phyloP scores from a whole-genome alignment of 1,140 invertebrate species.

The Whitmania pigra region DNA sequence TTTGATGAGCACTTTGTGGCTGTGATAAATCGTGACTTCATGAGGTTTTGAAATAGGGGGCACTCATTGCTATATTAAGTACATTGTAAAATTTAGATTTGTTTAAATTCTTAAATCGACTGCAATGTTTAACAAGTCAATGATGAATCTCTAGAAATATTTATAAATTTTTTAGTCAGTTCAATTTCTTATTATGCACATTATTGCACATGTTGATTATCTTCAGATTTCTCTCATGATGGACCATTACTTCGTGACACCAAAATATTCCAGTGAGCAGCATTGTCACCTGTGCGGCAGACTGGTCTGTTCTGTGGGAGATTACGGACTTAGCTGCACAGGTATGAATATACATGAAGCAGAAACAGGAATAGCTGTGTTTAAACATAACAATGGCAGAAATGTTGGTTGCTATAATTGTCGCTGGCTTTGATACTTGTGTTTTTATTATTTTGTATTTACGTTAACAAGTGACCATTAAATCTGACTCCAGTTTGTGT shows the following conservation, averaged over 20 bases:
- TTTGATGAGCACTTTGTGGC: no score
- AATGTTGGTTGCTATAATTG: background rate
- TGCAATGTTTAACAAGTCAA: no score
- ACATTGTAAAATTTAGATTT: no score
- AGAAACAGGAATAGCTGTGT: no score
- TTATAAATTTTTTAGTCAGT: background rate
- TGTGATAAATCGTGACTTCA: no score
- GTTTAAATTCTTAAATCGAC: no score
- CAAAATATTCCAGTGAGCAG: background rate
- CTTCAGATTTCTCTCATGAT: background rate
- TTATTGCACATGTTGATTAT: background rate
- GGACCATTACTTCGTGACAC: background rate
- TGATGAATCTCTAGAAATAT: no score
- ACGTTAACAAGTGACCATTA: background rate
- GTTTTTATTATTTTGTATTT: background rate
- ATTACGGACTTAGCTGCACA: background rate
- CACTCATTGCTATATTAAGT: no score
- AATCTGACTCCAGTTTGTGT: no score
- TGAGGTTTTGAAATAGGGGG: no score
- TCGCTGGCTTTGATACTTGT: background rate
- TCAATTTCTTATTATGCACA: background rate
- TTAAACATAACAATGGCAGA: no score
- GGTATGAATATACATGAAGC: no score
- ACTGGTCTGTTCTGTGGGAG: constrained; percentile 1
- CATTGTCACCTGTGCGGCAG: background rate